A percentile compares a stretch with the other conserved stretches of the same genome.
Evolutionary conservation across 1,140 invertebrate species (phyloP).

Genomic region (Platyscapa corneri): DNA sequence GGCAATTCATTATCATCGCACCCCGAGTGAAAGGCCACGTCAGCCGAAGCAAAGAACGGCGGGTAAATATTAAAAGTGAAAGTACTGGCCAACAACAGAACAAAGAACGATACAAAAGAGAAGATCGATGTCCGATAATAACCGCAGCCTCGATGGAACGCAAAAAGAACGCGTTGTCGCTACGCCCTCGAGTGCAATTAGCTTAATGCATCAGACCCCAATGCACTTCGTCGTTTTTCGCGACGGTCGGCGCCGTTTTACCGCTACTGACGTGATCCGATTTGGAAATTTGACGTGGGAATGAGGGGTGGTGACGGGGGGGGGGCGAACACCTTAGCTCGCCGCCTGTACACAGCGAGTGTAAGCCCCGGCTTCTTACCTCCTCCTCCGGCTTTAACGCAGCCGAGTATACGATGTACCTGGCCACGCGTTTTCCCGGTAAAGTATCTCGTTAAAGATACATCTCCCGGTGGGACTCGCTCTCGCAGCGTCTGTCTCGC

Average conservation of each 20-base stretch:
- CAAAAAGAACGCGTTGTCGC: background rate
- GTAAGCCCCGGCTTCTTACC: background rate
- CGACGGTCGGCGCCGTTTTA: conserved; percentile 34
- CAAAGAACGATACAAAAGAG: no score
- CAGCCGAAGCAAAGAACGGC: no score
- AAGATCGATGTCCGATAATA: background rate
- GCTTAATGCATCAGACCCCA: background rate
- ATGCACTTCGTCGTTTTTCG: no score
- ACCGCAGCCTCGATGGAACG: background rate
- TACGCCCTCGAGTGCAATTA: background rate
- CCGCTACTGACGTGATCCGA: conserved; percentile 52
- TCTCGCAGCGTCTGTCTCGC: background rate
- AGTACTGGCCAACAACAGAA: no score
- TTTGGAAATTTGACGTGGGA: conserved; percentile 51
- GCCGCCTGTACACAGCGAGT: background rate
- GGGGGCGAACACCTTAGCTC: no score
- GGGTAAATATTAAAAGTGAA: no score
- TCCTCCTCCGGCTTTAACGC: background rate
- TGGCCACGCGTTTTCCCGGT: background rate
- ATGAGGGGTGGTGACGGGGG: no score
- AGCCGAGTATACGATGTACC: background rate
- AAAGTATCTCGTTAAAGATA: conserved; percentile 2
- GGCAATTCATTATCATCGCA: background rate
- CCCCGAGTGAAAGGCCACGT: no score
- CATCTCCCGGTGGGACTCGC: background rate